Percentiles rank a stretch among this genome's conserved stretches.
Conservation (phyloP, 1,140 invertebrate species). For the Cydia splendana region DNA sequence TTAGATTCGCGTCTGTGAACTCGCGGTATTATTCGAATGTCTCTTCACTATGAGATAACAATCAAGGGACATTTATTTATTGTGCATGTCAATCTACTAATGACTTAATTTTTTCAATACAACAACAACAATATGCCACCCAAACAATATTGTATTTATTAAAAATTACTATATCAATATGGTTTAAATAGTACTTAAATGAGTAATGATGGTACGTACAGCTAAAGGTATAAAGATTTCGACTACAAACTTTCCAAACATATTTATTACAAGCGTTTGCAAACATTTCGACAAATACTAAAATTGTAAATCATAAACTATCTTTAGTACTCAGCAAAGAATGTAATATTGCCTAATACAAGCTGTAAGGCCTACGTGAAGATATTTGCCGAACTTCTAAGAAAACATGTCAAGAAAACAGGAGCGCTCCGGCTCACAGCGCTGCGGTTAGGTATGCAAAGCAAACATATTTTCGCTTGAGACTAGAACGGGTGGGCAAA, state of each 20-base stretch:
- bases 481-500: conserved; percentile 73
- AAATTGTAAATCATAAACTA: neutral
- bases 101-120: too few species aligned
- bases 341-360: conserved; percentile 10
- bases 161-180: too few species aligned
- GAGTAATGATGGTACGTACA: too few species aligned
- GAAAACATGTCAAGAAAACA: conserved; percentile 71
- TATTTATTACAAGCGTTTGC: neutral
- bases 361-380: conserved; percentile 18
- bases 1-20: neutral
- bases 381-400: conserved; percentile 54
- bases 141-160: too few species aligned
- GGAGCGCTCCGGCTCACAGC: conserved; percentile 53
- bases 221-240: too few species aligned
- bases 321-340: neutral
- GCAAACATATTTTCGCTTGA: conserved; percentile 77
- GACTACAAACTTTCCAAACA: too few species aligned
- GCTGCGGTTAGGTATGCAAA: conserved; percentile 70
- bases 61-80: too few species aligned
- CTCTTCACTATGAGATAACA: too few species aligned
- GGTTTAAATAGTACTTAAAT: too few species aligned
- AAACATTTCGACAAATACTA: neutral
- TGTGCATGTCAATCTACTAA: too few species aligned
- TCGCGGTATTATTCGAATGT: neutral
- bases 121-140: too few species aligned